Base-by-base conservation (phyloP, 2,888 invertebrate genomes). In the Mesochorus sp. region DNA sequence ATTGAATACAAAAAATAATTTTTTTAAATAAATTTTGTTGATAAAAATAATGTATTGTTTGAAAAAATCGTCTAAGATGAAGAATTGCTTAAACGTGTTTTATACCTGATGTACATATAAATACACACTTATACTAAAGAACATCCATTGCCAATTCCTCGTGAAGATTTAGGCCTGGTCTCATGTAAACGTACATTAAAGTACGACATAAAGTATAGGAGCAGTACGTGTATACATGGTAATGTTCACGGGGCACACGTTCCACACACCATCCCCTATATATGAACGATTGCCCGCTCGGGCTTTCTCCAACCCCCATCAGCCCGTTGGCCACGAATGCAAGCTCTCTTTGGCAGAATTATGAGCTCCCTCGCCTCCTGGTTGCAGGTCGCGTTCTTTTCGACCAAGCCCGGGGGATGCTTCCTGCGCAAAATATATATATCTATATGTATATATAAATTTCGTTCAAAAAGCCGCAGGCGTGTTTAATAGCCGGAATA, bases 121-220 rank as follows among this genome's bases (percentile, higher is more conserved):
- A 70, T 34, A 49, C 24, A 61, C 8, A n/a, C 10, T n/a, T n/a
- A 19, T 28, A 39, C 51, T 5, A 21, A 57, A n/a, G 5, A 19
- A 6, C n/a, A 1, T 17, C 21, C 19, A 55, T 17, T 6, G 5
- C 26, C 17, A 39, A 28, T 19, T 19, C 6, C 39, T 61, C 28
- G 6, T 31, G 10, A 1, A 10, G 31, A 21, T n/a, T 17, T 39
- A 21, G 19, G 37, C 53, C 21, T 28, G 12, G 28, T 61, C 59
- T 42, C 51, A 21, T 61, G 37, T 51, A n/a, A n/a, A 51, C 61
- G 39, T 51, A 21, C 49, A 28, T n/a, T 70, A 51, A 70, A 26
- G 19, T 51, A 70, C 39, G 39, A 47, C 42, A 21, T 10, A 42
- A 31, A 17, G 21, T 8, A 44, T 26, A 55, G 17, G 34, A 6